Evolutionary conservation across 1,140 invertebrate genomes (phyloP), one percentile per base, ranked within the genome.

Genomic region (Thaumatotibia leucotreta): DNA sequence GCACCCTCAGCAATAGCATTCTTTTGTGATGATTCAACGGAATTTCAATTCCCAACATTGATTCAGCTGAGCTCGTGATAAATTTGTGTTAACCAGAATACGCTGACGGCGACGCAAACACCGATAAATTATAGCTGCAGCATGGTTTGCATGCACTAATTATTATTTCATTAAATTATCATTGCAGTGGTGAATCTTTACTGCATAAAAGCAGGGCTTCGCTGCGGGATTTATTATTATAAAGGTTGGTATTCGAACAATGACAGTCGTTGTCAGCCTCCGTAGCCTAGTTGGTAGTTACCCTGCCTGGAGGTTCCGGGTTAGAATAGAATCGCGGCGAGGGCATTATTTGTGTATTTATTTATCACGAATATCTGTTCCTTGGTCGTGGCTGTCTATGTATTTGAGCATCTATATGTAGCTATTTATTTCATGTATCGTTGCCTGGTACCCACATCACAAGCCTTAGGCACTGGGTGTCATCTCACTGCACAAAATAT

Each of bases 141-240:
- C 63, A 69, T 66, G 63, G 69, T 72, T 73, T 74, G 67, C 69
- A 74, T 72, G 32, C 66, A 68, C 64, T 75, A 75, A 80, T 80
- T 77, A 77, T 74, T 73, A 76, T 76, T 77, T 72, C 72, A 73
- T 73, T 73, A 65, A 75, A 74, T 74, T 68, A 73, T 76, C 35
- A 17, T 39, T 17, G n/a, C 35, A 14, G 35, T 5, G 35, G 35
- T 39, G 35, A 11, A 39, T 17, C 35, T 39, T 39, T 39, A 39
- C 35, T 1, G 35, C 35, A 39, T 39, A 39, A 39, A 14, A 39
- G 35, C 35, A 39, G 14, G 11, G 35, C 35, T 39, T 11, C 14
- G 35, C 14, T 17, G 35, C 35, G n/a, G 35, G 35, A 39, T 69
- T 52, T 73, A 32, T 29, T 32, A 54, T 33, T 50, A 61, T 33